Base-by-base conservation (phyloP, 2,113 vertebrate genomes). In the Poeciliopsis turrubarensis region DNA sequence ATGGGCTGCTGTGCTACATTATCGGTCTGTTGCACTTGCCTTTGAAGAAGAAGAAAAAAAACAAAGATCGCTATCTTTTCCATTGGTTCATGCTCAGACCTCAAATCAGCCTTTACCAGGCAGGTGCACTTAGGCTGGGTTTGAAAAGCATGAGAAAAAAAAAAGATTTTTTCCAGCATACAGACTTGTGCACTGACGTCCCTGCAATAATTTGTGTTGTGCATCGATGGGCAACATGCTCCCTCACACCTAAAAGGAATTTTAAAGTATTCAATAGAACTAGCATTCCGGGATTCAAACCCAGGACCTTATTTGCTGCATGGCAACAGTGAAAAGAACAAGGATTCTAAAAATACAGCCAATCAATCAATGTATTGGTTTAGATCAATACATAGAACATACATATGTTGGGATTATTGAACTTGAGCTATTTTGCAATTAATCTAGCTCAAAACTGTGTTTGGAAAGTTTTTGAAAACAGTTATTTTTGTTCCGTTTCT, bases 11-110 rank as follows among this genome's bases (percentile, higher is more conserved):
- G 27, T 65, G 32, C 32, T 37, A 79, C 67, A 65, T 60, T 44
- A 60, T 63, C 47, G 29, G n/a, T 68, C 30, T 68, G 27, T 60
- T 65, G 32, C 14, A 68, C 63, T 64, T 74, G 30, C n/a, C 72
- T 74, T 74, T 74, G 72, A 74, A 65, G 72, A 65, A 26, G 72
- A 37, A 34, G 51, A 27, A 66, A 73, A 47, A 65, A 22, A 65
- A 73, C 47, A 74, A 37, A 74, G 72, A 74, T 74, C 31, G 31
- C 22, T 65, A 74, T 74, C 72, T 74, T 31, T 66, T 66, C 30
- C 37, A 19, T 62, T 80, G 37, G 57, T 60, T 81, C 32, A 63
- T 32, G 41, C 65, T 51, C 41, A 57, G 41, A 60, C 64, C 54
- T 68, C 68, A 76, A 76, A 68, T 68, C 30, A 75, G n/a, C 19